phyloP scores from a whole-genome alignment of 1,140 invertebrate species.

The Sitophilus oryzae region DNA sequence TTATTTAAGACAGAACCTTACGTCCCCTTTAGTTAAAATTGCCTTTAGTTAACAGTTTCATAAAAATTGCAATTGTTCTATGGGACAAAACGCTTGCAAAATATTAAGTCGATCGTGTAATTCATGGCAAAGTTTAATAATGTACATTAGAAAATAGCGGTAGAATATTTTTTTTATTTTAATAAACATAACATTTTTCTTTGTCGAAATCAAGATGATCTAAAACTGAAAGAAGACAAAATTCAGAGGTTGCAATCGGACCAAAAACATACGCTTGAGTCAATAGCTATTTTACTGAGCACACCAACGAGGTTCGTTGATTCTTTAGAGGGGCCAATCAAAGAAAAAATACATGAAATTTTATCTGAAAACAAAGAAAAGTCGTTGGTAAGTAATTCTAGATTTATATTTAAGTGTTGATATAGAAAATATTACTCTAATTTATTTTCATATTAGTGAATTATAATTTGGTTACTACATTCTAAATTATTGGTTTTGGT shows the following conservation, averaged over 20 bases:
- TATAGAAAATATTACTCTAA: background rate
- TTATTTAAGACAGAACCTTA: too few species aligned
- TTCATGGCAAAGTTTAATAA: too few species aligned
- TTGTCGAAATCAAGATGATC: slow-evolving; percentile 51
- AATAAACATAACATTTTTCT: background rate
- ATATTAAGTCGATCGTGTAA: too few species aligned
- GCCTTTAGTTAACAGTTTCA: too few species aligned
- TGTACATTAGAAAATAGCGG: too few species aligned
- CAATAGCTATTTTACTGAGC: slow-evolving; percentile 60
- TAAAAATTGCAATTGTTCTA: too few species aligned
- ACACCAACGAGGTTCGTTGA: slow-evolving; percentile 65
- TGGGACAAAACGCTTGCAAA: too few species aligned
- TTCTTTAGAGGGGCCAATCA: slow-evolving; percentile 66
- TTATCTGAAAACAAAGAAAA: slow-evolving; percentile 70
- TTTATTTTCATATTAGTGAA: too few species aligned
- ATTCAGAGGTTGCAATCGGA: slow-evolving; percentile 58
- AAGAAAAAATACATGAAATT: slow-evolving; percentile 68
- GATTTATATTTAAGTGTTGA: background rate
- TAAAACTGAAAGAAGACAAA: slow-evolving; percentile 63
- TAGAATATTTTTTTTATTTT: too few species aligned
- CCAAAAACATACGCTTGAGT: slow-evolving; percentile 58
- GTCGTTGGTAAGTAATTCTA: slow-evolving; percentile 52
- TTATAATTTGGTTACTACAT: too few species aligned
- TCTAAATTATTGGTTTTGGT: too few species aligned
- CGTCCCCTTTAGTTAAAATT: too few species aligned